phyloP scores from a whole-genome alignment of 2,888 invertebrate genomes.

The Clanis bilineata region DNA sequence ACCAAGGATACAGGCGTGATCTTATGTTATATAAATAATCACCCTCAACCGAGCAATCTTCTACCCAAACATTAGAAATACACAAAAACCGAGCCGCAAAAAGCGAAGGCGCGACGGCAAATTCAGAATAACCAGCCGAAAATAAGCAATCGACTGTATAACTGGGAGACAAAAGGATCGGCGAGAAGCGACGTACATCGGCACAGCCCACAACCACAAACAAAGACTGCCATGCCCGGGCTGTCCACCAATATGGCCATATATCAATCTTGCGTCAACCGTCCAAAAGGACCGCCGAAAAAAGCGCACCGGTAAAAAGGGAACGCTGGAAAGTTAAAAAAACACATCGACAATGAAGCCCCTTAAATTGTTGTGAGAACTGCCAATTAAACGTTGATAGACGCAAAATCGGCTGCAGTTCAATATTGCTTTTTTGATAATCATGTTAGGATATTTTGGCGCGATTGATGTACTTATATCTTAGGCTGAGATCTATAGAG shows the following conservation, averaged over 20 bases:
- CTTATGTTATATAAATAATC: no score
- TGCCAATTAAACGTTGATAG: constrained; percentile 82
- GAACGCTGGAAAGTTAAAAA: constrained; percentile 42
- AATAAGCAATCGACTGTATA: constrained; percentile 74
- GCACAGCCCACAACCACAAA: constrained; percentile 72
- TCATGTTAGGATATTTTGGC: constrained; percentile 8
- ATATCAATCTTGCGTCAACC: constrained; percentile 81
- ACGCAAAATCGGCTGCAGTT: constrained; percentile 34
- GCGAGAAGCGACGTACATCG: constrained; percentile 41
- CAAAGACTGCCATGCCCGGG: constrained; percentile 76
- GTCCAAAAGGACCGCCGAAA: constrained; percentile 76
- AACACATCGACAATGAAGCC: constrained; percentile 73
- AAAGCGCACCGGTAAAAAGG: constrained; percentile 67
- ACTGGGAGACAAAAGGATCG: constrained; percentile 69
- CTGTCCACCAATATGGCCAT: constrained; percentile 75
- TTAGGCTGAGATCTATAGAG: no score
- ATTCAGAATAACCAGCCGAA: constrained; percentile 43
- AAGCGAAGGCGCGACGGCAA: constrained; percentile 10
- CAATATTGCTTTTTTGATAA: constrained; percentile 7
- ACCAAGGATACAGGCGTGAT: no score
- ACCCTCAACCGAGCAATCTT: no score
- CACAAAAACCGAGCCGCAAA: constrained; percentile 9
- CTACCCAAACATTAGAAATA: not conserved
- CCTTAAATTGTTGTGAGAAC: constrained; percentile 77
- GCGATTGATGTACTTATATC: not conserved